Conservation (phyloP, 30 jellyfish, hydroid and myxozoan species). For the Nemopilema nomurai region DNA sequence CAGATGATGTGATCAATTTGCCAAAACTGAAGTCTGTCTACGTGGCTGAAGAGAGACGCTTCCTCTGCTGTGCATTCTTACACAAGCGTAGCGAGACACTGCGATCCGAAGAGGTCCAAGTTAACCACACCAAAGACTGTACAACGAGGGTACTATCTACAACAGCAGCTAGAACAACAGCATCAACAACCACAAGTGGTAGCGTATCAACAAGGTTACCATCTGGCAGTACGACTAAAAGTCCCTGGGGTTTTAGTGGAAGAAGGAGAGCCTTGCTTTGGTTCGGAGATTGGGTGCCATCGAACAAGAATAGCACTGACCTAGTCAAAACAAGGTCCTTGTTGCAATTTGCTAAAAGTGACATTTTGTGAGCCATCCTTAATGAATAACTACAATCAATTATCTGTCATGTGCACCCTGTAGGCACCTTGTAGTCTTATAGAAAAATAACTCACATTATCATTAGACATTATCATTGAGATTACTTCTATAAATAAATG, state of each 20-base stretch:
- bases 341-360: background rate
- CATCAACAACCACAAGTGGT: conserved; percentile 1
- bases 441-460: too few species aligned
- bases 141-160: conserved; percentile 29
- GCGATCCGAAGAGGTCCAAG: background rate
- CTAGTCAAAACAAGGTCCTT: conserved; percentile 27
- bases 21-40: conserved; percentile 66
- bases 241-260: conserved; percentile 60
- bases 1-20: conserved; percentile 67
- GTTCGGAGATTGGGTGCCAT: conserved; percentile 42
- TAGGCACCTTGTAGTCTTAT: too few species aligned
- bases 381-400: too few species aligned
- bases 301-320: conserved; percentile 15
- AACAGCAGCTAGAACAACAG: conserved; percentile 1
- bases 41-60: conserved; percentile 81
- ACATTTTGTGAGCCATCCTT: too few species aligned
- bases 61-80: conserved; percentile 91
- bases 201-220: background rate
- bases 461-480: too few species aligned
- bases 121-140: conserved; percentile 42
- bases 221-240: conserved; percentile 42
- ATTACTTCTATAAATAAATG: too few species aligned
- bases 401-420: too few species aligned
- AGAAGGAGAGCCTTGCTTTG: conserved; percentile 53
- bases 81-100: conserved; percentile 38